Conservation (phyloP, 2,888 invertebrate species). For the Conus canariensis region DNA sequence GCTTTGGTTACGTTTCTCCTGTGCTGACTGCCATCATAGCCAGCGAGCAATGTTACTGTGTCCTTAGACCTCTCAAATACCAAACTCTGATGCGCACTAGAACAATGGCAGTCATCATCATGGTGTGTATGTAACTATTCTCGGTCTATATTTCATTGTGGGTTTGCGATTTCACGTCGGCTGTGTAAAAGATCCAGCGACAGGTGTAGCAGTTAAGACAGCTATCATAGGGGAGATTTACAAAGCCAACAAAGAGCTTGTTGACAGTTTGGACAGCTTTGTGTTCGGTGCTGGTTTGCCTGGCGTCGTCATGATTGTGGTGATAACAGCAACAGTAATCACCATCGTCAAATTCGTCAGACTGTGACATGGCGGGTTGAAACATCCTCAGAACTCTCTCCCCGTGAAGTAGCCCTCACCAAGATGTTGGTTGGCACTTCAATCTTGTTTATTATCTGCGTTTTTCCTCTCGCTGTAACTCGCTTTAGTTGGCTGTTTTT, state of each 20-base stretch:
- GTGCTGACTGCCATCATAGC: slow-evolving; percentile 11
- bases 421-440: slow-evolving; percentile 35
- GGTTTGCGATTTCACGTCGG: background rate
- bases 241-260: background rate
- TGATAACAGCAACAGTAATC: background rate
- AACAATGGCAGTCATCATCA: background rate
- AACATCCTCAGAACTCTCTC: background rate
- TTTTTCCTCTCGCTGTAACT: background rate
- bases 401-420: slow-evolving; percentile 37
- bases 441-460: slow-evolving; percentile 28
- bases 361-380: background rate
- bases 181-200: background rate
- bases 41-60: slow-evolving; percentile 3
- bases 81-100: background rate
- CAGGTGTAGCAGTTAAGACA: background rate
- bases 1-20: background rate
- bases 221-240: background rate
- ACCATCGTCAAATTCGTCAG: background rate
- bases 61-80: background rate
- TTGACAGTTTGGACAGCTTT: background rate
- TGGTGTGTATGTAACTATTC: background rate
- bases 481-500: background rate
- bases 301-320: background rate
- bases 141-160: background rate
- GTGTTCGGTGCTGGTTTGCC: slow-evolving; percentile 12